Base-by-base conservation (phyloP, 1,140 invertebrate genomes). In the Drosophila malerkotliana region DNA sequence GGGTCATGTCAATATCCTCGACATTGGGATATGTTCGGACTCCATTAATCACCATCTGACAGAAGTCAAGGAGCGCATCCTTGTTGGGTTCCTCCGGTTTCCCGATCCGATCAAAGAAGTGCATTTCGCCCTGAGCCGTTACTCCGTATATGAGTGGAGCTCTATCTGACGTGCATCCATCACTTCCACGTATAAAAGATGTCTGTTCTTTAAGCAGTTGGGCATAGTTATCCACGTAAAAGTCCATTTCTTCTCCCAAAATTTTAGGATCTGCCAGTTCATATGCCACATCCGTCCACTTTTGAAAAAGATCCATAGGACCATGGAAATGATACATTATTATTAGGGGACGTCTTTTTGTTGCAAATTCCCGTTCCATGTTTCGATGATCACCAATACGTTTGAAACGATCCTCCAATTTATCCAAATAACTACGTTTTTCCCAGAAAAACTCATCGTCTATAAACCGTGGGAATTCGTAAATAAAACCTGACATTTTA, bases 131-230 rank as follows among this genome's bases (percentile, higher is more conserved):
- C 0, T 39, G 7, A 6, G 44, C 10, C 59, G 53, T 53, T 14
- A 79, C 55, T 8, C 63, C 81, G 44, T 53, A 84, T 10, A 77
- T 73, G 7, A 79, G 28, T 2, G 75, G 77, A 2, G 48, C n/a
- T n/a, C 37, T 34, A 3, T 73, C 12, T 2, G 55, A 10, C 7
- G 47, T 5, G 14, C 21, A 62, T 3, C 18, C 58, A 6, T 21
- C 15, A 3, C 37, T 52, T 1, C 44, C 30, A 1, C 44, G 47
- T 10, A 45, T 24, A 32, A 73, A 44, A 2, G 3, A 28, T 1
- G 5, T 6, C 26, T 6, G 26, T 28, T 28, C 1, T 6, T 28
- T 6, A 5, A 28, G 6, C 6, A 7, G 14, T 2, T 39, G 49
- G 1, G 18, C 41, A 1, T 72, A 6, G 32, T 79, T 69, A 24